Evolutionary conservation across 2,888 invertebrate genomes (phyloP), one percentile per base, ranked within the genome.

Genomic region (Helobdella robusta): DNA sequence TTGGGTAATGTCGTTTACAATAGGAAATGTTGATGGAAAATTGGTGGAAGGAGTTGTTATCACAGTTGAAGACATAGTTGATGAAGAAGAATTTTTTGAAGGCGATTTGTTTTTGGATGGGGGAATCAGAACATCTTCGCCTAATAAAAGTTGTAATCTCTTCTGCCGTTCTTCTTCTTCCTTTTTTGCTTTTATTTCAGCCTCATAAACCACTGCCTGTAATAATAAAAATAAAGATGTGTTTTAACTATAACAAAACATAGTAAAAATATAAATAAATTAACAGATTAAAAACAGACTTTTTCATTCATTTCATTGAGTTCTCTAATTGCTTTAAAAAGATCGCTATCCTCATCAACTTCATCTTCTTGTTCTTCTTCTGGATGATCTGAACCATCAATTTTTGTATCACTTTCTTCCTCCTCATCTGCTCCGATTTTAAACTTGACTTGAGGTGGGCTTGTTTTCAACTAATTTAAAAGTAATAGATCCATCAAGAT

Each of bases 241-340:
- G 6, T 23, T n/a, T 50, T n/a, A 11, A 20, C 6, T n/a, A n/a
- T n/a, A n/a, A n/a, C n/a, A n/a, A n/a, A n/a, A n/a, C n/a, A n/a
- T n/a, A n/a, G n/a, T n/a, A n/a, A n/a, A n/a, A n/a, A n/a, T n/a
- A n/a, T n/a, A n/a, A n/a, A n/a, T n/a, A n/a, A n/a, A n/a, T n/a
- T n/a, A n/a, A n/a, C n/a, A n/a, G n/a, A n/a, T n/a, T n/a, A n/a
- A n/a, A n/a, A n/a, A n/a, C n/a, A n/a, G 40, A 54, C 54, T 32
- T 54, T 54, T n/a, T 54, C 32, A 32, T 54, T 54, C 18, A 32
- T 32, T 32, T 54, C 54, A 23, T 54, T 54, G 5, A 54, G 30
- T 54, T 54, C 54, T 23, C 32, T 28, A 5, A 54, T 28, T 4
- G 54, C 54, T 15, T 20, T 15, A 28, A 54, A 28, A 32, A 54